Evolutionary conservation across 2,888 invertebrate species (phyloP).

Genomic region (Euplexia lucipara): DNA sequence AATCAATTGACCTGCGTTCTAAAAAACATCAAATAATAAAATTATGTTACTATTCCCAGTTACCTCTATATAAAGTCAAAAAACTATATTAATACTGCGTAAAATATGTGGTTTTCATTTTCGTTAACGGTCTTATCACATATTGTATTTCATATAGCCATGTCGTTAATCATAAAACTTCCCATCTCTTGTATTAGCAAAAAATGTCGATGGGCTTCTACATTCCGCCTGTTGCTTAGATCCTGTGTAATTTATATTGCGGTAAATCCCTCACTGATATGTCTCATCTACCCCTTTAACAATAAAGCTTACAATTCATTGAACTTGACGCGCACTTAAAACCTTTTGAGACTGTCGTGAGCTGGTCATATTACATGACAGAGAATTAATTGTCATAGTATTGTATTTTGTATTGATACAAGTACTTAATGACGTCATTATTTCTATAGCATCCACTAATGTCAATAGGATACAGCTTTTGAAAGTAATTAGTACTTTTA

Average conservation of each 20-base stretch:
- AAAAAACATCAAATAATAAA: too few species aligned
- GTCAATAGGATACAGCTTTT: slow-evolving; percentile 34
- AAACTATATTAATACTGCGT: too few species aligned
- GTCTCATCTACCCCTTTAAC: slow-evolving; percentile 10
- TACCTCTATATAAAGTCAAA: too few species aligned
- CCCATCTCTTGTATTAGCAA: slow-evolving; percentile 66
- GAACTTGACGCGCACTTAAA: slow-evolving; percentile 7
- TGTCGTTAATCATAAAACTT: slow-evolving; percentile 65
- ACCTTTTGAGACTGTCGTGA: slow-evolving; percentile 21
- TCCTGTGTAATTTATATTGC: slow-evolving; percentile 76
- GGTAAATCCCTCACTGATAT: slow-evolving; percentile 36
- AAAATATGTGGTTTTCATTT: too few species aligned
- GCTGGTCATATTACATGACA: slow-evolving; percentile 62
- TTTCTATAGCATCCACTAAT: slow-evolving; percentile 31
- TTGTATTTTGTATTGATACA: slow-evolving; percentile 50
- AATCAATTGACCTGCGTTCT: too few species aligned
- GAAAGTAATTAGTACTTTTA: slow-evolving; percentile 44
- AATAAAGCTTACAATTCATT: slow-evolving; percentile 40
- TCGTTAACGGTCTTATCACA: too few species aligned
- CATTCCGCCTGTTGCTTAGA: slow-evolving; percentile 77
- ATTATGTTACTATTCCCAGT: too few species aligned
- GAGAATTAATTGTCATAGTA: slow-evolving; percentile 62
- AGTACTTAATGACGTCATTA: slow-evolving; percentile 59
- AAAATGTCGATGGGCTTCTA: slow-evolving; percentile 78
- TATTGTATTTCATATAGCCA: not conserved